Conservation (phyloP, 2,797 vertebrate species). For the Spea hammondii region DNA sequence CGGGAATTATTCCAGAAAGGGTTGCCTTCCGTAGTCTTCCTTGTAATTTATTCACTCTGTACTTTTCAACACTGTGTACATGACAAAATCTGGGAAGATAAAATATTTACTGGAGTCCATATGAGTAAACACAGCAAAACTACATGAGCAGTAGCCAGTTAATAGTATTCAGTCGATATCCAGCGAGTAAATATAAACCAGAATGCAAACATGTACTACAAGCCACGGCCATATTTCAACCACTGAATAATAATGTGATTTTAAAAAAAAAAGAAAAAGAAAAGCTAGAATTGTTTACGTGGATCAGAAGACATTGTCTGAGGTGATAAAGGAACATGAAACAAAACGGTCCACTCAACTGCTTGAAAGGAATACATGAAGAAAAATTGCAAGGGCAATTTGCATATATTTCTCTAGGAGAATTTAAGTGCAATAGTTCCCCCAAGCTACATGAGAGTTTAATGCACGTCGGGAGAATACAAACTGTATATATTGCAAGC, state of each 20-base stretch:
- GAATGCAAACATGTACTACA: slow-evolving; percentile 49
- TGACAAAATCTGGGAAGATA: slow-evolving; percentile 50
- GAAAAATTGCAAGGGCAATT: slow-evolving; percentile 38
- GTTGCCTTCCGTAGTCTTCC: slow-evolving; percentile 53
- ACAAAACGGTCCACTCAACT: slow-evolving; percentile 44
- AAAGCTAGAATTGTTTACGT: slow-evolving; percentile 27
- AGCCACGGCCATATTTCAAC: slow-evolving; percentile 47
- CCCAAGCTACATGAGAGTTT: slow-evolving; percentile 47
- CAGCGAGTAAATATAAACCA: slow-evolving; percentile 44
- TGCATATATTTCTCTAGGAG: slow-evolving; percentile 42
- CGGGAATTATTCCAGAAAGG: slow-evolving; percentile 56
- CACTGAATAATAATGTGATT: slow-evolving; percentile 42
- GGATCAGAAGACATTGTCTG: slow-evolving; percentile 43
- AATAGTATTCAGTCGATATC: slow-evolving; percentile 51
- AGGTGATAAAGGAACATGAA: slow-evolving; percentile 49
- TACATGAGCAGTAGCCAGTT: slow-evolving; percentile 45
- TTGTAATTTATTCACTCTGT: slow-evolving; percentile 50
- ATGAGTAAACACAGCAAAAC: slow-evolving; percentile 50
- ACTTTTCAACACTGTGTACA: slow-evolving; percentile 48
- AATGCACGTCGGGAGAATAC: slow-evolving; percentile 42
- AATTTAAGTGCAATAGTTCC: slow-evolving; percentile 49
- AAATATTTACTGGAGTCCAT: slow-evolving; percentile 50
- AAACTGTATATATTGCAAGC: slow-evolving; percentile 43
- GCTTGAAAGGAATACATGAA: slow-evolving; percentile 47
- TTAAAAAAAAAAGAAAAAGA: neutral